Evolutionary conservation across 1,140 invertebrate species (phyloP), one percentile per base, ranked within the genome.

Genomic region (Marisa cornuarietis): DNA sequence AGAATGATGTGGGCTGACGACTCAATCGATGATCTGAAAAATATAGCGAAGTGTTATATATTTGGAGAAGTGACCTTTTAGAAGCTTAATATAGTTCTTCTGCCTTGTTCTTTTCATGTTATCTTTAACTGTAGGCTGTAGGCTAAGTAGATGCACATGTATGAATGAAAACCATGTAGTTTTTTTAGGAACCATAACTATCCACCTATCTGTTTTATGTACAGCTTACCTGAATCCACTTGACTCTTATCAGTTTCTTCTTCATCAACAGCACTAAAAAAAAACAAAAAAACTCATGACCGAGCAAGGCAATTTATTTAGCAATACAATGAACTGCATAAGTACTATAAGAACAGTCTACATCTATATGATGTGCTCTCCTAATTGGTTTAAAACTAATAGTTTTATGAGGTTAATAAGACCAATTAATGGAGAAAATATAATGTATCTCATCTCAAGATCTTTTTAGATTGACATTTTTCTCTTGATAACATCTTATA

Each of bases 1-100:
- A 88, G 24, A 87, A 71, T 0, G 84, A 82, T 68, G 87, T 88
- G 65, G 83, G 84, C 65, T 85, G 84, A 76, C 87, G 81, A 76
- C 87, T 88, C 54, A 74, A 77, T 58, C 86, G 85, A 85, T 69
- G 82, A 66, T 87, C 83, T 85, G 79, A 72, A 81, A 80, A 63
- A 76, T 18, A 71, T 81, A 6, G 74, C 61, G 73, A 24, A 58
- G 26, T 31, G 20, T 16, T 54, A 22, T 65, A 26, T 42, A 52
- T 24, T 24, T 49, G 75, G 11, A n/a, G 7, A 52, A 72, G 20
- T 75, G 26, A 78, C 61, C 10, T 20, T 62, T 58, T 62, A 31
- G 5, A 24, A 16, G n/a, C 26, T 65, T 26, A n/a, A n/a, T n/a
- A n/a, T n/a, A 31, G 8, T 31, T n/a, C 16, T 58, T 22, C 71